These are phyloP conservation scores for Sinella curviseta DNA, from an alignment of 1,140 invertebrate genomes.

Conservation along the genomic window DNA sequence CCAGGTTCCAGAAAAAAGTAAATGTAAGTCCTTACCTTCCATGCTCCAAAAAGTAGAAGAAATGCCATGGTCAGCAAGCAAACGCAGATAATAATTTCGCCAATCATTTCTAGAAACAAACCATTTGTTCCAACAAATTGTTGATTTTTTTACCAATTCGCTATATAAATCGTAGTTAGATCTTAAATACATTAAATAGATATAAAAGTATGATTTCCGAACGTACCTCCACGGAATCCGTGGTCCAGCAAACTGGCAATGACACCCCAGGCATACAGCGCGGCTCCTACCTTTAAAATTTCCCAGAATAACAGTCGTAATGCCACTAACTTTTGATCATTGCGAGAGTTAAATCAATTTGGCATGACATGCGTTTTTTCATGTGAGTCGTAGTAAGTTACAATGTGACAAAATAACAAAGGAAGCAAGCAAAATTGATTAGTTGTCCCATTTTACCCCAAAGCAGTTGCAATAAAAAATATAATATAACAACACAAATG, in stretches of 20 bases:
- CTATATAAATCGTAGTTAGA: background rate
- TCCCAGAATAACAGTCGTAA: too few relatives aligned
- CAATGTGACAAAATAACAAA: too few relatives aligned
- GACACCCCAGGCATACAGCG: background rate
- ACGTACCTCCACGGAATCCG: background rate
- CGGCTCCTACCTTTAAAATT: background rate
- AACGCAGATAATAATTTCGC: slow-evolving; percentile 5
- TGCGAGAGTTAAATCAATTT: background rate
- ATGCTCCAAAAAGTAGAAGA: slow-evolving; percentile 34
- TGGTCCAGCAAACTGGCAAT: background rate
- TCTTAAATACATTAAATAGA: background rate
- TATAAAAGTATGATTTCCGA: background rate
- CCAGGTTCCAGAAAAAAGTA: background rate
- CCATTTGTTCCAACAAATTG: background rate
- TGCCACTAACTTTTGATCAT: background rate
- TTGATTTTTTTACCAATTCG: background rate
- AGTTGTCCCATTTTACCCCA: background rate
- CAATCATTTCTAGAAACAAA: slow-evolving; percentile 29
- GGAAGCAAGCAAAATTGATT: too few relatives aligned
- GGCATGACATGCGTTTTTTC: background rate
- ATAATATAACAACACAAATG: background rate
- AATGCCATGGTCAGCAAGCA: slow-evolving; percentile 32
- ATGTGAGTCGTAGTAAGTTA: too few relatives aligned
- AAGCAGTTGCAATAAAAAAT: too few relatives aligned
- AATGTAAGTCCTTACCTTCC: slow-evolving; percentile 25